These are phyloP conservation scores for Corvus cornix DNA, from an alignment of 2,113 vertebrate genomes.

Conservation along the genomic window DNA sequence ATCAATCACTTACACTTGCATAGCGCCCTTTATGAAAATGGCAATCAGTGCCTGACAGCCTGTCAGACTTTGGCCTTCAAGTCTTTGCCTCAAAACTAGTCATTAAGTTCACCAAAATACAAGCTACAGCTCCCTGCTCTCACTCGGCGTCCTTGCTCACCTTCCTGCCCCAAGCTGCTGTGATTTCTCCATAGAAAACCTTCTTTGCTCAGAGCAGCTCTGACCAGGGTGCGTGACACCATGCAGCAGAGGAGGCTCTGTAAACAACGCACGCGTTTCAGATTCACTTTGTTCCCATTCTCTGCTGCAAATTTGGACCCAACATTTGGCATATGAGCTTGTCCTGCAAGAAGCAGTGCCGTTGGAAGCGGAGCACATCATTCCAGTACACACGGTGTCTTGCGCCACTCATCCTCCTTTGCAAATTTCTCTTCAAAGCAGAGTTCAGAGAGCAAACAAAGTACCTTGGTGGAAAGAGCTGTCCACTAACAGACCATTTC, in stretches of 20 bases:
- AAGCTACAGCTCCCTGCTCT: constrained; percentile 30
- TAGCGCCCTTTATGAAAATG: constrained; percentile 70
- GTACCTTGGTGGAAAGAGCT: not conserved
- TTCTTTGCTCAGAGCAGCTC: not conserved
- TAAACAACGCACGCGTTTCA: not conserved
- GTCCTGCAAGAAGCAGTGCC: not conserved
- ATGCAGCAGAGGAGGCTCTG: not conserved
- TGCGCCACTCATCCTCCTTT: not conserved
- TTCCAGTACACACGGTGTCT: not conserved
- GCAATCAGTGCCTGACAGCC: constrained; percentile 75
- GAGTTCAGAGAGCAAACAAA: constrained; percentile 38
- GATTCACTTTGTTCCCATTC: constrained; percentile 4
- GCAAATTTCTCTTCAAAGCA: not conserved
- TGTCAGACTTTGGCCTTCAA: constrained; percentile 75
- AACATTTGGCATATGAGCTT: not conserved
- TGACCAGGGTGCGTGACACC: not conserved
- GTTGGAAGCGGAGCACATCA: not conserved
- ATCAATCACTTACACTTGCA: constrained; percentile 74
- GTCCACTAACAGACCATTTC: not conserved
- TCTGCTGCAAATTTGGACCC: not conserved
- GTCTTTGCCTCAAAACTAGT: constrained; percentile 60
- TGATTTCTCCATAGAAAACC: not conserved
- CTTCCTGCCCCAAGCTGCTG: constrained; percentile 23
- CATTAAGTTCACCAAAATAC: constrained; percentile 67
- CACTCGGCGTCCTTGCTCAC: not conserved